phyloP scores from a whole-genome alignment of 2,113 vertebrate genomes.

The Nyctereutes procyonoides region DNA sequence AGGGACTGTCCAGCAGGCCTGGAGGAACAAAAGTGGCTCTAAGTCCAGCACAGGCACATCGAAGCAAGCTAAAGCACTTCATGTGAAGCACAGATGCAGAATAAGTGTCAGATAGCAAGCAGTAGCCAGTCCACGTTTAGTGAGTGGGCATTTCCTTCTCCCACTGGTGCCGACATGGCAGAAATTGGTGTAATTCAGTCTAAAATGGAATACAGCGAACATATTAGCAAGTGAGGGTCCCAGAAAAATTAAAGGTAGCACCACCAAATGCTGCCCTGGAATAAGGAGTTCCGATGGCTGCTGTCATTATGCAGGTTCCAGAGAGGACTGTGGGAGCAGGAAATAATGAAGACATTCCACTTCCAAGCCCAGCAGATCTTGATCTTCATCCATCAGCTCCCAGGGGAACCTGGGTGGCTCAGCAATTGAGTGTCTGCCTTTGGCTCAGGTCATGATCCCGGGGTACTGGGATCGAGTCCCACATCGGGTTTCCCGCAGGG shows the following conservation, averaged over 20 bases:
- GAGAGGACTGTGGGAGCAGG: slow-evolving; percentile 96
- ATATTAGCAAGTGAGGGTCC: slow-evolving; percentile 98
- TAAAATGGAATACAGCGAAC: slow-evolving; percentile 97
- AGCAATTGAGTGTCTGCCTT: not conserved
- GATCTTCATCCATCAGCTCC: slow-evolving; percentile 95
- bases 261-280: slow-evolving; percentile 88
- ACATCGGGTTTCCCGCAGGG: fast-evolving
- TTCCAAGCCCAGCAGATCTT: slow-evolving; percentile 94
- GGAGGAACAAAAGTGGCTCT: not conserved
- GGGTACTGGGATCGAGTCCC: not conserved
- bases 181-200: slow-evolving; percentile 98
- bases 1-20: no score
- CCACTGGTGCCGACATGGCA: slow-evolving; percentile 93
- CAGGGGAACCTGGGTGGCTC: no score
- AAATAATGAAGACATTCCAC: slow-evolving; percentile 89
- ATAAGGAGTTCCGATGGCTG: slow-evolving; percentile 83
- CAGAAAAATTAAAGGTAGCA: slow-evolving; percentile 95
- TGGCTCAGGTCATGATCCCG: not conserved
- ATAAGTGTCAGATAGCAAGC: not conserved
- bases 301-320: slow-evolving; percentile 95
- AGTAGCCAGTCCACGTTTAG: slow-evolving; percentile 49
- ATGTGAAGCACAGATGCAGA: not conserved
- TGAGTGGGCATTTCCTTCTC: slow-evolving; percentile 95
- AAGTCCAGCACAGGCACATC: not conserved
- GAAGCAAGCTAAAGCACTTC: not conserved